A percentile compares a stretch with the other conserved stretches of the same genome.
Evolutionary conservation across 1,140 invertebrate genomes (phyloP).

Genomic region (Hirudo medicinalis): DNA sequence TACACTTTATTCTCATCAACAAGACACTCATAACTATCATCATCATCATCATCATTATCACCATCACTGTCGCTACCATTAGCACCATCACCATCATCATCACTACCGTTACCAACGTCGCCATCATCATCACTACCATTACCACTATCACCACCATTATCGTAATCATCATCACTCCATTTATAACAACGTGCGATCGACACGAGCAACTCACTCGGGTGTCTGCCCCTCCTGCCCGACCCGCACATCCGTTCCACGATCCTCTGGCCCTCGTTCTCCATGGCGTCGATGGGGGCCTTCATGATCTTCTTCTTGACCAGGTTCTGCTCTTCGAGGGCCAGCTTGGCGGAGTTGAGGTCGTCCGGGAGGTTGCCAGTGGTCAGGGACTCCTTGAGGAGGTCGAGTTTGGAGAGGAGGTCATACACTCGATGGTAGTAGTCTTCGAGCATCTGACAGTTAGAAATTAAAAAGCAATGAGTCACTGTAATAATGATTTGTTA

Average conservation of each 20-base stretch:
- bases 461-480: neutral
- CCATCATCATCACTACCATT: too few species aligned
- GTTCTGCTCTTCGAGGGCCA: slow-evolving; percentile 77
- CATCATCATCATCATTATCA: too few species aligned
- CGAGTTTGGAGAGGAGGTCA: slow-evolving; percentile 75
- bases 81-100: too few species aligned
- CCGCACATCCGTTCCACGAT: slow-evolving; percentile 21
- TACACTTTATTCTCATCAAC: too few species aligned
- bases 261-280: slow-evolving; percentile 60
- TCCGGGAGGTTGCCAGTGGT: slow-evolving; percentile 55
- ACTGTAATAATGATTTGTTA: too few species aligned
- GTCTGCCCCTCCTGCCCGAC: neutral
- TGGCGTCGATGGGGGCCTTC: slow-evolving; percentile 79
- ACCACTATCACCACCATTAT: too few species aligned
- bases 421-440: slow-evolving; percentile 87
- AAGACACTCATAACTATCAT: too few species aligned
- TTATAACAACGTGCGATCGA: slow-evolving; percentile 1
- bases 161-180: too few species aligned
- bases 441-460: slow-evolving; percentile 57
- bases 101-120: too few species aligned
- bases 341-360: slow-evolving; percentile 74
- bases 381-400: slow-evolving; percentile 65
- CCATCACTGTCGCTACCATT: too few species aligned
- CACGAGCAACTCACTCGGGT: slow-evolving; percentile 14
- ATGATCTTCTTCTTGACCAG: slow-evolving; percentile 86